Evolutionary conservation across 2,113 vertebrate genomes (phyloP), one percentile per base, ranked within the genome.

Genomic region (Ailuropoda melanoleuca): DNA sequence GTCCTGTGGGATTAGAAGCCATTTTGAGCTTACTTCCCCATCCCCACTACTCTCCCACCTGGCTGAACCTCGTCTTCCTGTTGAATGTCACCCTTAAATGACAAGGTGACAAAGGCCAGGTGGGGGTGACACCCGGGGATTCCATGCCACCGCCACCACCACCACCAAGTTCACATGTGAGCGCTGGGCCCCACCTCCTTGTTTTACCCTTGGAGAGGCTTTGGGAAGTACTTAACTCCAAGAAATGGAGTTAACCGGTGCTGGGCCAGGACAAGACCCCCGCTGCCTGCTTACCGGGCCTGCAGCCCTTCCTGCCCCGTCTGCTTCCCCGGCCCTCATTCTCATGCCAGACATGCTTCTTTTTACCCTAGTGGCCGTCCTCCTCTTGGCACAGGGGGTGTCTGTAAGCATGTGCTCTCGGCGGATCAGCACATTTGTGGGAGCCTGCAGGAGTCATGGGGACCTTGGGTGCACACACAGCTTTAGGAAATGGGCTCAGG

Each of bases 391-490:
- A 1, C 18, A 58, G 26, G 34, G 3, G 1, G 12, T 6, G 2
- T 13, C 53, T 9, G 17, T 31, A 21, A n/a, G 8, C 10, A 13
- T 37, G 24, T 13, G 14, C 37, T 7, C 31, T 60, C 17, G 12
- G 68, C 1, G 4, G n/a, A 31, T 1, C 1, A 1, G 31, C 0
- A 0, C 2, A 64, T 11, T 0, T 8, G 8, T 19, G 14, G 26
- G 12, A 78, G 68, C 26, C 6, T 0, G 68, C 13, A 12, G 55
- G 23, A 21, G 13, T 64, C 66, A 0, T 0, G 21, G 31, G 48
- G 7, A 10, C 56, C 37, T 46, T 34, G 4, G 12, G 21, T 26
- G 0, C 46, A 19, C 26, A 24, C 8, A 0, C 15, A 13, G n/a
- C 58, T 68, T 23, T 26, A 81, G 77, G 77, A 81, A 68, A 39